These are phyloP conservation scores for Adela reaumurella DNA, from an alignment of 2,888 invertebrate species.

Conservation along the genomic window DNA sequence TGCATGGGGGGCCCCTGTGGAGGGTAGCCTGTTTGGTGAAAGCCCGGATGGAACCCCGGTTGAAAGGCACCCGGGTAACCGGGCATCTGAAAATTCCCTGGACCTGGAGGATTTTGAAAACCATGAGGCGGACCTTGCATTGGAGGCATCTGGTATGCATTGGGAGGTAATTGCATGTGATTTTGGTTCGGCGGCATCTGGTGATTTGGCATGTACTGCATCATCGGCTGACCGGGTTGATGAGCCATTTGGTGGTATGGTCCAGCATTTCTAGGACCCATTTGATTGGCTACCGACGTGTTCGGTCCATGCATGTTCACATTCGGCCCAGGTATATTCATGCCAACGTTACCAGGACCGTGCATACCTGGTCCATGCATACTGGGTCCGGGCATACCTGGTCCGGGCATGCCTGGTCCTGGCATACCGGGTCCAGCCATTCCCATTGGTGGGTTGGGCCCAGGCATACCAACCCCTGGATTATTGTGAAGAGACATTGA, in stretches of 20 bases:
- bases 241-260: neutral
- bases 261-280: neutral
- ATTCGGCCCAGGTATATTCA: neutral
- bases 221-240: neutral
- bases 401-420: no score
- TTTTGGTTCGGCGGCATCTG: neutral
- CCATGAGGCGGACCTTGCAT: neutral
- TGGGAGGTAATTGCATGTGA: neutral
- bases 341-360: neutral
- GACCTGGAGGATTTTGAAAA: neutral
- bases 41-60: neutral
- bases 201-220: neutral
- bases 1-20: neutral
- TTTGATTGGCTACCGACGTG: neutral
- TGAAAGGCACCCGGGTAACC: neutral
- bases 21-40: neutral
- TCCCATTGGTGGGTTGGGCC: no score
- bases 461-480: no score
- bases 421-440: no score
- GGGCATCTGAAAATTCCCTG: neutral
- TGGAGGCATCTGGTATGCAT: neutral
- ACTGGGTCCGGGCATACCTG: no score
- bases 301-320: neutral
- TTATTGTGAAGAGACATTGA: no score
- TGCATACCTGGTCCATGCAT: no score